Conservation (phyloP, 2,113 vertebrate species). For the Herpetotheres cachinnans region DNA sequence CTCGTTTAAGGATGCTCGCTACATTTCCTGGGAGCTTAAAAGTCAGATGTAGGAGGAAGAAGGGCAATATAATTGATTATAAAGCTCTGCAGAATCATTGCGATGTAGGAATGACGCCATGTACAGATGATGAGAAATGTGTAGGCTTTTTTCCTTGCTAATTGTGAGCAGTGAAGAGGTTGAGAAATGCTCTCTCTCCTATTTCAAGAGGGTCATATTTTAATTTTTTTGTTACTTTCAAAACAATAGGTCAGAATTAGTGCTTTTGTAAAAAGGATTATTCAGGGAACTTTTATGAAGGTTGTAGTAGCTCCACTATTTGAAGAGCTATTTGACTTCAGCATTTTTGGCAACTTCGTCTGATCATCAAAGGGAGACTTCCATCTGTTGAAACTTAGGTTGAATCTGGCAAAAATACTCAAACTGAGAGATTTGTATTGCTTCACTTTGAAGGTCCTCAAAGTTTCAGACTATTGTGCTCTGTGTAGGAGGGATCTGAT, state of each 20-base stretch:
- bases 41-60: background rate
- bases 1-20: background rate
- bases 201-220: background rate
- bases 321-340: background rate
- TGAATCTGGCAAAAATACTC: background rate
- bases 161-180: background rate
- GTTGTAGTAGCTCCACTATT: background rate
- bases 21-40: background rate
- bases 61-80: background rate
- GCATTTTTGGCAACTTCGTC: background rate
- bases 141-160: background rate
- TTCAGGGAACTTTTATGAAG: background rate
- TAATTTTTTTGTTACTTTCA: background rate
- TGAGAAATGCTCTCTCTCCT: background rate
- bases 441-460: background rate
- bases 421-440: background rate
- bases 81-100: background rate
- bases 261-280: background rate
- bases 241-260: background rate
- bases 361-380: background rate
- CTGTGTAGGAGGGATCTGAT: background rate
- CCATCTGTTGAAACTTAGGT: background rate
- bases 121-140: background rate
- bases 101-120: accelerated
- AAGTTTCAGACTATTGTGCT: background rate